Conservation (phyloP, 2,113 vertebrate genomes). For the Podarcis raffonei region DNA sequence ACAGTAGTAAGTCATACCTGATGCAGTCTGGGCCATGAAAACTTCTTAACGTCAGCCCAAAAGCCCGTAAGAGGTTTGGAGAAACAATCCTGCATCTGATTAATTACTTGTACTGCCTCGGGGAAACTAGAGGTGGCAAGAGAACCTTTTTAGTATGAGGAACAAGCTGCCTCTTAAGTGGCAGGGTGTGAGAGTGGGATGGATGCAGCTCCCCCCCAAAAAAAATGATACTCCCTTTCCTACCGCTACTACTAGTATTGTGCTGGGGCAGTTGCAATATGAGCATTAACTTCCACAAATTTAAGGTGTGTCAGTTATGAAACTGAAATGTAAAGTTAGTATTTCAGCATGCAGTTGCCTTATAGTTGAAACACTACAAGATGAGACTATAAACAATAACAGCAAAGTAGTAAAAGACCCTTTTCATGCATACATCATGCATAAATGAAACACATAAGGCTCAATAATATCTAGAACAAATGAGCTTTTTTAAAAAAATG, state of each 20-base stretch:
- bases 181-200: neutral
- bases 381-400: neutral
- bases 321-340: neutral
- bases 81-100: neutral
- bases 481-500: neutral
- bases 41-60: constrained; percentile 7
- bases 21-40: neutral
- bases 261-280: neutral
- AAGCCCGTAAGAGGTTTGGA: neutral
- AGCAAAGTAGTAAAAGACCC: neutral
- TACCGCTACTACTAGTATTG: neutral
- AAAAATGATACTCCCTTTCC: too few species aligned
- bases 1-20: neutral
- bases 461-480: neutral
- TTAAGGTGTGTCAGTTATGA: neutral
- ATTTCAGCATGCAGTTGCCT: neutral
- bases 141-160: neutral
- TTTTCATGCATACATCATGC: neutral
- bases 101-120: neutral
- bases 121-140: neutral
- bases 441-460: constrained; percentile 18
- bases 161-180: neutral
- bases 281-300: neutral
- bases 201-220: neutral
- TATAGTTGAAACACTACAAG: neutral